Evolutionary conservation across 1,140 invertebrate species (phyloP), one percentile per base, ranked within the genome.

Genomic region (Lordiphosa mommai): DNA sequence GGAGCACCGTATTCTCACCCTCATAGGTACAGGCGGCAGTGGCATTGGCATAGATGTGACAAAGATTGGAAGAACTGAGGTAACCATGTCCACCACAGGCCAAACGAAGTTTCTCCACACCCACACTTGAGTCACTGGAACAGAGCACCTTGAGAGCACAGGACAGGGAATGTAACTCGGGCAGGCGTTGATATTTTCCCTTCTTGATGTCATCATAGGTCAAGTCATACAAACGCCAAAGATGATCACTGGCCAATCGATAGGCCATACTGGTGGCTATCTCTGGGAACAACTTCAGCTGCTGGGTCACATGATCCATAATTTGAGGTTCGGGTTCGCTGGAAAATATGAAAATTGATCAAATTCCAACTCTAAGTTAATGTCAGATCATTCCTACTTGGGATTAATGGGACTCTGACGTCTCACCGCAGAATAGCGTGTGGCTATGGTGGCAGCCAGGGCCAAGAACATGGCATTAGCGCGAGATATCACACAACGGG

Each of bases 41-140:
- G 2, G 93, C 92, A 41, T 93, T 88, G 0, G 92, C 93, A 88
- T 97, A 98, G 3, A 94, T 93, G 37, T 92, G 90, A 16, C 96
- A 96, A 34, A 98, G 90, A 88, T 95, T 96, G 71, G 95, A 95
- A 8, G 93, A 92, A 9, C 93, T 91, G 90, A 96, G 94, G 90
- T 97, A 99, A 3, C 97, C 97, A 88, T 98, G 97, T 4, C 97
- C 97, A 16, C 97, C 97, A 90, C 97, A 98, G 7, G 96, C 90
- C 55, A 96, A 89, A 10, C 97, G 92, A n/a, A 88, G 40, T 71
- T 95, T 94, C 88, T 98, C 97, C 14, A 97, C 92, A 5, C 92
- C 94, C 17, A 70, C 73, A 3, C 93, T 91, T 20, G 92, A 92
- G 77, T 95, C 94, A 12, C 92, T 90, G 1, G 96, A 93, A 49